Conservation (phyloP, 2,113 vertebrate genomes). For the Pygathrix nemaeus region DNA sequence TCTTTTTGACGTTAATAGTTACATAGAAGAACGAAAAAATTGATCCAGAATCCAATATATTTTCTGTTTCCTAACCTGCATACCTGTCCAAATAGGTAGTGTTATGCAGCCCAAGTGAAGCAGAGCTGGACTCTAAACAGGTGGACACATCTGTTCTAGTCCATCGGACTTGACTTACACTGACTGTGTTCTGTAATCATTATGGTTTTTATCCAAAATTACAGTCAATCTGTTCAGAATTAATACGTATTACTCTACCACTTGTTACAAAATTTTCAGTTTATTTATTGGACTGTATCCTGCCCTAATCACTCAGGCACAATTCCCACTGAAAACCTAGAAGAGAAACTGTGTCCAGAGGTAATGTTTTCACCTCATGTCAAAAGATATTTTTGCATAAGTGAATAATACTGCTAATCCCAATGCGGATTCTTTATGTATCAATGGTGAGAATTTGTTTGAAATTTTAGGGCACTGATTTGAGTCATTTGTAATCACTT, state of each 20-base stretch:
- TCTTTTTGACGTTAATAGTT: slow-evolving; percentile 62
- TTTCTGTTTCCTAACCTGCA: slow-evolving; percentile 74
- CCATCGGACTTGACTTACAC: slow-evolving; percentile 78
- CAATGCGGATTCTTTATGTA: slow-evolving; percentile 47
- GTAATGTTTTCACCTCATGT: slow-evolving; percentile 55
- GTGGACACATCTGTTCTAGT: slow-evolving; percentile 84
- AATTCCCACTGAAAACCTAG: slow-evolving; percentile 72
- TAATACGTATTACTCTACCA: slow-evolving; percentile 76
- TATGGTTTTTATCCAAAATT: slow-evolving; percentile 77
- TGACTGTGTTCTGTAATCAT: slow-evolving; percentile 80
- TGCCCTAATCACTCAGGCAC: slow-evolving; percentile 69
- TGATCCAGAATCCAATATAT: slow-evolving; percentile 68
- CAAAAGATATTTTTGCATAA: slow-evolving; percentile 71
- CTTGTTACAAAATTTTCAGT: slow-evolving; percentile 74
- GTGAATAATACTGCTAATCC: slow-evolving; percentile 65
- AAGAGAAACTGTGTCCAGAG: slow-evolving; percentile 58
- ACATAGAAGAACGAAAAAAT: slow-evolving; percentile 59
- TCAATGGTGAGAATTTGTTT: slow-evolving; percentile 45
- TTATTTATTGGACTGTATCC: slow-evolving; percentile 74
- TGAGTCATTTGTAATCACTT: slow-evolving; percentile 65
- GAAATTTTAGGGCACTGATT: slow-evolving; percentile 52
- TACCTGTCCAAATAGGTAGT: slow-evolving; percentile 77
- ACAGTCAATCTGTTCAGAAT: slow-evolving; percentile 80
- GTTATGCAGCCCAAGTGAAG: slow-evolving; percentile 71
- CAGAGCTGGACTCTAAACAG: slow-evolving; percentile 79